Base-by-base conservation (phyloP, 1,140 invertebrate genomes). In the Drosophila eugracilis region DNA sequence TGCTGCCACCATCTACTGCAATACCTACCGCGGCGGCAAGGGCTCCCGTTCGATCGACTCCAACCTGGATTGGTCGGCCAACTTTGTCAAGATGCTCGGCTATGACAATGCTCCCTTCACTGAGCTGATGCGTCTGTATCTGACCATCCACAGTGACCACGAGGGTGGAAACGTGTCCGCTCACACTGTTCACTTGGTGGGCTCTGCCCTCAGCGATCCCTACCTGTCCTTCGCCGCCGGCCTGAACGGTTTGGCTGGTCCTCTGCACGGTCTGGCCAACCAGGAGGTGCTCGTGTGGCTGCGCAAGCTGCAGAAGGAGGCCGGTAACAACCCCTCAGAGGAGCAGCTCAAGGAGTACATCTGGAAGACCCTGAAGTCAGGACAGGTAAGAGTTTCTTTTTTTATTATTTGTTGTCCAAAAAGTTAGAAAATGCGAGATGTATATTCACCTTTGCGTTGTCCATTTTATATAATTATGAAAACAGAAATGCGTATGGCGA, bases 151-250 rank as follows among this genome's bases (percentile, higher is more conserved):
- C 94, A 94, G 96, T 92, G 97, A 99, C 91, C 97, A 98, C 92
- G 97, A 98, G 92, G 97, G 98, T 71, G 98, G 98, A 71, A 99
- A 99, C 91, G 98, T 99, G 1, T 96, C 95, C 14, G 98, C 98
- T 4, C 98, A 99, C 92, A 97, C 98, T 0, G 96, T 96, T 14
- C 98, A 99, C 92, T 93, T 99, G 89, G 98, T 99, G 7, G 98
- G 97, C 7, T 99, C 97, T 5, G 98, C 98, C 0, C 93, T 99
- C 26, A 98, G 97, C 59, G 98, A 99, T 92, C 97, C 98, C 3
- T 99, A 99, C 91, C 93, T 99, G 0, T 97, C 97, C 5, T 98
- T 99, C 92, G 95, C 97, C 47, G 98, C 97, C 59, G 97, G 97
- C 54, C 95, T 99, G 93, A 98, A 98, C 91, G 98, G 98, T 52